phyloP scores from a whole-genome alignment of 2,113 vertebrate genomes.

The Eurypyga helias region DNA sequence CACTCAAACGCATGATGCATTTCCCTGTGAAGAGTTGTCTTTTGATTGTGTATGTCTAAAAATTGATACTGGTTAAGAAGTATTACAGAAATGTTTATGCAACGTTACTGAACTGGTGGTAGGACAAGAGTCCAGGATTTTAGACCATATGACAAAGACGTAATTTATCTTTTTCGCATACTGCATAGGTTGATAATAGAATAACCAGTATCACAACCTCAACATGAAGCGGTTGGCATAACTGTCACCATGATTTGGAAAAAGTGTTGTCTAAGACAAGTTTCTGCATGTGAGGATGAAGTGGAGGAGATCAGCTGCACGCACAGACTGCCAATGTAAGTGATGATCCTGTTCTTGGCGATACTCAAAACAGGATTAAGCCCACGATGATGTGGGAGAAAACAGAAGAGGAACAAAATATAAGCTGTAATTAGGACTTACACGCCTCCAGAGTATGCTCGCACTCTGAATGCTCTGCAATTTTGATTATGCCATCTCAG shows the following conservation, averaged over 20 bases:
- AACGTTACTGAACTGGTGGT: neutral
- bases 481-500: neutral
- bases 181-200: neutral
- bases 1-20: neutral
- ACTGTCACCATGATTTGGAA: neutral
- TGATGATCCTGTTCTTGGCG: neutral
- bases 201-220: neutral
- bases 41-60: neutral
- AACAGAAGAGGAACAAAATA: neutral
- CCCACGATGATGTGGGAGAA: neutral
- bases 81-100: neutral
- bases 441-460: neutral
- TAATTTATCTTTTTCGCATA: neutral
- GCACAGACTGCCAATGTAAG: neutral
- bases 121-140: neutral
- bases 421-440: neutral
- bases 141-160: neutral
- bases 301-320: neutral
- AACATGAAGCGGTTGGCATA: neutral
- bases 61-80: neutral
- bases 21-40: neutral
- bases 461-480: neutral
- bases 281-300: neutral
- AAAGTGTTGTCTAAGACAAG: neutral
- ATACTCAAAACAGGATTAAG: neutral